Base-by-base conservation (phyloP, 2,113 vertebrate species). In the Entelurus aequoreus region DNA sequence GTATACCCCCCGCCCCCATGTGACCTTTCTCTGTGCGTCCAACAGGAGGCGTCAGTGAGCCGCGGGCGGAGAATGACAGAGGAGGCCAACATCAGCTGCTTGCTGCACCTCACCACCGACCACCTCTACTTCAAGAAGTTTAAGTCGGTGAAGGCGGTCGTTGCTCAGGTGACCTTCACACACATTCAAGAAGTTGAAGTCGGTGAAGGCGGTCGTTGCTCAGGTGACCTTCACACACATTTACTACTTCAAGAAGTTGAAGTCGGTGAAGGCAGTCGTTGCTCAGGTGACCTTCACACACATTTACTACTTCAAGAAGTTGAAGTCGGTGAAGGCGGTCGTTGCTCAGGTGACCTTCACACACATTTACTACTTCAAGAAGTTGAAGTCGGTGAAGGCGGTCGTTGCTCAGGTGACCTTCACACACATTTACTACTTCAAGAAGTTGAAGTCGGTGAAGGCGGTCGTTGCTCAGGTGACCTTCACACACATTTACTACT, bases 41-140 rank as follows among this genome's bases (percentile, higher is more conserved):
- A 65, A 72, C 86, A 91, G 88, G 83, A 78, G 63, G 75, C 76
- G 11, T 37, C 75, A 44, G 21, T 54, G 16, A 83, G 66, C 60
- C 86, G 84, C 36, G 63, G 63, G 3, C 87, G 69, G 63, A 84
- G 90, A 62, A 91, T 79, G 8, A 49, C 87, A 6, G 88, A 92
- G 65, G 73, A 86, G 55, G 84, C 86, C 5, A 92, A 88, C 72
- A 92, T 83, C 59, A 90, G 81, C 68, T 93, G 93, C 63, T 78
- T 92, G 49, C 79, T 94, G 1, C 86, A 93, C 63, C 48, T 94
- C 35, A 68, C 89, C 0, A 88, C 72, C 0, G 92, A 94, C 64
- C 78, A 90, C 71, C 79, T 85, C 42, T 94, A 89, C 80, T 94
- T 79, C 76, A 83, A 74, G 44, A 86, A 56, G 65, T 92, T 92